Base-by-base conservation (phyloP, 2,797 vertebrate species). In the Orientallactaga sibirica region DNA sequence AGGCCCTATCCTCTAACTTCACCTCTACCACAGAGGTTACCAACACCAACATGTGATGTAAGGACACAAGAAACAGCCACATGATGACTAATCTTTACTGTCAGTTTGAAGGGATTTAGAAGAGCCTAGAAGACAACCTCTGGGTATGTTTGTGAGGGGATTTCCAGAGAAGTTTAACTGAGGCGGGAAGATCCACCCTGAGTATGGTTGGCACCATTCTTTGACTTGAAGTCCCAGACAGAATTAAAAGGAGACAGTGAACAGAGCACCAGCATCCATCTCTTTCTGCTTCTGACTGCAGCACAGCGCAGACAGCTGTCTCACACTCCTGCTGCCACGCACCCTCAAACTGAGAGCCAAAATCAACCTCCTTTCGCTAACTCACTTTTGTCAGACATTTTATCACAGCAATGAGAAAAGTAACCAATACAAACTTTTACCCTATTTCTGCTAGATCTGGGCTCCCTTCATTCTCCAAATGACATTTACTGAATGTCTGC, bases 21-120 rank as follows among this genome's bases (percentile, higher is more conserved):
- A 76, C 75, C 64, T 37, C 43, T 8, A 27, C 20, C 52, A n/a
- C 80, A 24, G 74, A 96, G 91, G 67, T 90, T 27, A 25, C 61
- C 74, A 58, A 71, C 24, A n/a, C 58, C 25, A 62, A 6, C 0
- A 11, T 18, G 25, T 11, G 22, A 74, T 58, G 4, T 3, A 29
- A 78, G 61, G 85, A 67, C 73, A 78, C 11, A n/a, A 24, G 33
- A 78, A 74, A 27, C 9, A 79, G 48, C 76, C 48, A 0, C 41
- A 52, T 29, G 33, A 9, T 15, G 22, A 15, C 61, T 74, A 73
- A 85, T 61, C 9, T 58, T 37, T 27, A 27, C 25, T 74, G 24
- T 62, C 37, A 15, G 55, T 25, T 24, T 8, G n/a, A 55, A 61
- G 61, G 52, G 25, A 61, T 86, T 74, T 61, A 73, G 83, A 86